Evolutionary conservation across 2,888 invertebrate species (phyloP), one percentile per base, ranked within the genome.

Genomic region (Mythimna lalbum): DNA sequence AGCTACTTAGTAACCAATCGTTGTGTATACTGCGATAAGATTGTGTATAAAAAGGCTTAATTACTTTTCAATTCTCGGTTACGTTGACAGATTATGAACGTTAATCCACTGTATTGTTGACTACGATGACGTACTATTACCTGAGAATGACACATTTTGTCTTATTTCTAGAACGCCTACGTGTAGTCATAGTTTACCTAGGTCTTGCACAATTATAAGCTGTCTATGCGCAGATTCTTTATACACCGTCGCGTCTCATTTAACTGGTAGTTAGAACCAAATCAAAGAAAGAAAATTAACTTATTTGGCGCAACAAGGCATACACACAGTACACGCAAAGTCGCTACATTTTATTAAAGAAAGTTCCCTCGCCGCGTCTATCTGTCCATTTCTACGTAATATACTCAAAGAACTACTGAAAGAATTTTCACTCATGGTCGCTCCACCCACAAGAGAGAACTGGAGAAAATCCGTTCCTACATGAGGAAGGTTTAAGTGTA

Each of bases 21-120:
- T 31, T 78, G 65, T 63, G 70, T 74, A 70, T 55, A 63, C 23
- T 63, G 43, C 36, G 82, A 74, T 82, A 74, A 61, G 64, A 74
- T 73, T 65, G 69, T 69, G 73, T 33, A 53, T 7, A 53, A 73
- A 73, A 73, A 50, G 31, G 12, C 63, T 39, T 47, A 23, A 78
- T 70, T 70, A 56, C n/a, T 69, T 63, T 49, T 53, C 50, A 59
- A 67, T 59, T 60, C 23, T 33, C 56, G 68, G 31, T 49, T 81
- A 23, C 43, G 36, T 55, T 47, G 43, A 21, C 67, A 59, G 70
- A 63, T 69, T 66, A 56, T 6, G 27, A 23, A 36, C 21, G 21
- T 55, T 76, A 65, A 65, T 77, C 63, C 56, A 53, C 9, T 14
- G 31, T 53, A 27, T 60, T 62, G 63, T 23, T 69, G 62, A 57